Conservation (phyloP, 1,140 invertebrate species). For the Bombus picipes region DNA sequence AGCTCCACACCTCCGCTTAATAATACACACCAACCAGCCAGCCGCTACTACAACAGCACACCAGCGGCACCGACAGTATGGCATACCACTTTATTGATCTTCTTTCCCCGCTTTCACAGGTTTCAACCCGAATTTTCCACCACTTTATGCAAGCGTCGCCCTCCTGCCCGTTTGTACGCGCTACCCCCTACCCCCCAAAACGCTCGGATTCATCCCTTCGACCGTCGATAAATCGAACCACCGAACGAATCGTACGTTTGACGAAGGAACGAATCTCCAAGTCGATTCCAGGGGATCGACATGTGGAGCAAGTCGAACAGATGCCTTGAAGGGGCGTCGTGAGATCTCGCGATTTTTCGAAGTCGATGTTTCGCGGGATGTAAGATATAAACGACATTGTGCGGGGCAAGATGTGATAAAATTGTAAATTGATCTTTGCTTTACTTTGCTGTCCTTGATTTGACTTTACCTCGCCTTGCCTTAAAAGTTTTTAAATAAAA, state of each 20-base stretch:
- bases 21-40: constrained; percentile 76
- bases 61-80: constrained; percentile 73
- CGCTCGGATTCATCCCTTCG: constrained; percentile 64
- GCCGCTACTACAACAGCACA: constrained; percentile 72
- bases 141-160: constrained; percentile 77
- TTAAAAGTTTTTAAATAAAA: no score
- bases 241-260: constrained; percentile 23
- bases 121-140: constrained; percentile 80
- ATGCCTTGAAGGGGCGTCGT: neutral
- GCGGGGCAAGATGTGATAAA: no score
- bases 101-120: constrained; percentile 78
- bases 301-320: neutral
- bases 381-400: no score
- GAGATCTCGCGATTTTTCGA: neutral
- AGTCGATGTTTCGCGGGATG: neutral
- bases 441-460: no score
- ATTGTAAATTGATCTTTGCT: no score
- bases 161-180: constrained; percentile 69
- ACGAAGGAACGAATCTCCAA: neutral
- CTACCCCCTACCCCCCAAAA: constrained; percentile 1
- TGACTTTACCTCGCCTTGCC: no score
- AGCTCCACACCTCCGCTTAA: constrained; percentile 77
- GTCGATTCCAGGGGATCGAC: neutral
- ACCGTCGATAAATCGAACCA: constrained; percentile 72
- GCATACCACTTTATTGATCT: constrained; percentile 80